Evolutionary conservation across 2,113 vertebrate species (phyloP).

Genomic region (Glaucidium brasilianum): DNA sequence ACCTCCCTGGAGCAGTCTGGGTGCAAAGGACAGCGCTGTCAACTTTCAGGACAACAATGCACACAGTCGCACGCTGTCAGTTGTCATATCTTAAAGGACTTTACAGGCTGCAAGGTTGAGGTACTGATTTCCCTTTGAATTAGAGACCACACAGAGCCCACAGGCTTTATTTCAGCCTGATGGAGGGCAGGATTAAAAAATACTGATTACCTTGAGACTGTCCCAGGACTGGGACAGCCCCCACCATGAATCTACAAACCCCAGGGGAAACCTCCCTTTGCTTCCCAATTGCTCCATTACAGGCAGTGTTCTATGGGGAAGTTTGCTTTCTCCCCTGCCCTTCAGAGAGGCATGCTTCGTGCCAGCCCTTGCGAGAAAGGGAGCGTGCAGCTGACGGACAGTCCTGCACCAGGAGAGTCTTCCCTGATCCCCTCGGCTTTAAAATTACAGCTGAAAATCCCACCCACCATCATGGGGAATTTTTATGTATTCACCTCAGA

Average conservation of each 20-base stretch:
- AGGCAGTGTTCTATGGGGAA: not conserved
- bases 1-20: not conserved
- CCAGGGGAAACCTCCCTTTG: no score
- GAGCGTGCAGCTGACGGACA: not conserved
- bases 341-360: accelerated
- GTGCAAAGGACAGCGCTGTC: not conserved
- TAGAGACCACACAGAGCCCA: not conserved
- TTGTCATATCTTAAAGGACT: not conserved
- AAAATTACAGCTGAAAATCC: not conserved
- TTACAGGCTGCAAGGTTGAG: not conserved
- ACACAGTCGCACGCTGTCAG: not conserved
- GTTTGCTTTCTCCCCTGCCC: not conserved
- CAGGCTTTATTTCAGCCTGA: not conserved
- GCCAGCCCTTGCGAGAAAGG: no score
- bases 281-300: not conserved
- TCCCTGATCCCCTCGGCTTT: not conserved
- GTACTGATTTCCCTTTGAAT: not conserved
- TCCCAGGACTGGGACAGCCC: not conserved
- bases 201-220: not conserved
- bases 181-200: not conserved
- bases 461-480: not conserved
- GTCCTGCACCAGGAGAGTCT: not conserved
- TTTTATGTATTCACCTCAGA: not conserved
- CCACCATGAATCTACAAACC: accelerated
- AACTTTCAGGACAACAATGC: not conserved